Evolutionary conservation across 2,888 invertebrate species (phyloP), one percentile per base, ranked within the genome.

Genomic region (Achlya flavicornis): DNA sequence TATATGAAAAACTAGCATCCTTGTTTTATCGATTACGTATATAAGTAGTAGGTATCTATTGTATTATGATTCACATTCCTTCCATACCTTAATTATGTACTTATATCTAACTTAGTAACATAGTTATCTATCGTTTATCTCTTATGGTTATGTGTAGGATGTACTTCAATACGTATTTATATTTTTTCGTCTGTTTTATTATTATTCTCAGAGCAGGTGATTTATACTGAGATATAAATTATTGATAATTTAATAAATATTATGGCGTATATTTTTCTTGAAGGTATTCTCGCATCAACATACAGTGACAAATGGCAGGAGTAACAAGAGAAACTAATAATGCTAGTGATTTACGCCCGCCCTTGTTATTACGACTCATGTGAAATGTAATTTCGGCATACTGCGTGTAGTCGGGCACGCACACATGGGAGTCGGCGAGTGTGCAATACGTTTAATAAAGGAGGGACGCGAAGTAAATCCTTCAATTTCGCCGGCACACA

Each of bases 361-460:
- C 92, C 92, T 91, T 92, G 92, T 92, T 93, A 93, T 93, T 93
- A 93, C 93, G 90, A 92, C 91, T 93, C 92, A 92, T 91, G 93
- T 90, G 92, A 93, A 93, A 93, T 92, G 92, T 93, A 93, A 93
- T 93, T 93, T 93, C 89, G 91, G 90, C 87, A 87, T 88, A 88
- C 87, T 88, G 88, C 88, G 88, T 88, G 87, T 88, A 86, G 76
- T 76, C 72, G 67, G 65, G 66, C 70, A 88, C 89, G 76, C 90
- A 90, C 88, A 89, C 86, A 83, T 66, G 76, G 71, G 66, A 61
- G 65, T 68, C 68, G 73, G 75, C 70, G 77, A 86, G 93, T 91
- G 92, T 92, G 92, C 93, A 92, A 88, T 92, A 91, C 90, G 92
- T 92, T 93, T 93, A 93, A 93, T 93, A 93, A 93, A 93, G 93